Percentiles rank a stretch among this genome's conserved stretches.
phyloP scores from a whole-genome alignment of 2,888 invertebrate species.

The Balanococcus diminutus region DNA sequence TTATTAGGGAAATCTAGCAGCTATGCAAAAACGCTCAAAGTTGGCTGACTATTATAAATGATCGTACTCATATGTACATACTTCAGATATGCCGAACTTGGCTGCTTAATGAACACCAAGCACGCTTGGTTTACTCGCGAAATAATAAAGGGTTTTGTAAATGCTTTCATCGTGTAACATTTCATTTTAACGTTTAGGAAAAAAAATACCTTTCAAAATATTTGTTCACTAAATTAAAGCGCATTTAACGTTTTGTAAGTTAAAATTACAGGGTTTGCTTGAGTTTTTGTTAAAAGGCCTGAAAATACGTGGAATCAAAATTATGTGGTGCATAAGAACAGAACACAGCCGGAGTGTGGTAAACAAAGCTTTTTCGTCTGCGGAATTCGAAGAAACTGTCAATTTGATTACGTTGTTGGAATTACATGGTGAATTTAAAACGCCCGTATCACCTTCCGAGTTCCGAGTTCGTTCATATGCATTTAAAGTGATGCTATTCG shows the following conservation, averaged over 20 bases:
- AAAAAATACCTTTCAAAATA: background rate
- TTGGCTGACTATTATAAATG: background rate
- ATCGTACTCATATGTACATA: background rate
- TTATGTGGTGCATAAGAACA: background rate
- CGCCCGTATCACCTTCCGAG: background rate
- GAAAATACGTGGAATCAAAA: conserved; percentile 9
- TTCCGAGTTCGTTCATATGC: background rate
- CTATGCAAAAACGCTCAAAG: background rate
- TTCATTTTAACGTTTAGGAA: background rate
- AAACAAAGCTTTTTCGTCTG: background rate
- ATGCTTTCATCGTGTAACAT: background rate
- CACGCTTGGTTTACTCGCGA: background rate
- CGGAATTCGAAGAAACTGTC: background rate
- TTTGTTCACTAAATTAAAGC: background rate
- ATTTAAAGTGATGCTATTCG: background rate
- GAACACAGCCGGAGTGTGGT: background rate
- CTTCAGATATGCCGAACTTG: background rate
- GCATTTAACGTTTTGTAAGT: background rate
- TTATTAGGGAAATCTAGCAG: background rate
- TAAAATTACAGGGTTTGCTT: background rate
- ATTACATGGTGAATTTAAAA: background rate
- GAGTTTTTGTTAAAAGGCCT: background rate
- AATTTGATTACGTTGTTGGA: background rate
- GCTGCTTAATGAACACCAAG: background rate
- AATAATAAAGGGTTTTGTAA: conserved; percentile 9